Evolutionary conservation across 2,113 vertebrate species (phyloP).

Genomic region (Corvus moneduloides): DNA sequence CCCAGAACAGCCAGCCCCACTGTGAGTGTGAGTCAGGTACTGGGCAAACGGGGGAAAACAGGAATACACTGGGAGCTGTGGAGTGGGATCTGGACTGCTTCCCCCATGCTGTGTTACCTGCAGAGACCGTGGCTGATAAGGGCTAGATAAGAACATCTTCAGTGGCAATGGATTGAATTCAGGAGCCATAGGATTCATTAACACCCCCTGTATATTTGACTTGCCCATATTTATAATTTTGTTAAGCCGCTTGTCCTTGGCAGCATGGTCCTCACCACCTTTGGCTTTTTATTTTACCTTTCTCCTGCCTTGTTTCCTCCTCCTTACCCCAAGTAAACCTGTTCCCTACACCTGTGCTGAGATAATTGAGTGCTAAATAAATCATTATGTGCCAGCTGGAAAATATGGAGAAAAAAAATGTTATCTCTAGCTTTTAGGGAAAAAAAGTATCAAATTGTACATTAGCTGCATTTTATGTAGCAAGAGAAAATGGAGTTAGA

Average conservation of each 20-base stretch:
- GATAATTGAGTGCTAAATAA: constrained; percentile 48
- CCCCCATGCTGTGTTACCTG: neutral
- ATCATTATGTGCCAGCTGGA: constrained; percentile 15
- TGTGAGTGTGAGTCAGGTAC: neutral
- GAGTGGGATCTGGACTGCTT: rapidly evolving
- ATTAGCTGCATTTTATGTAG: constrained; percentile 32
- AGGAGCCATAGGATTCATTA: neutral
- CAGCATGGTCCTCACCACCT: neutral
- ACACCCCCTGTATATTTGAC: neutral
- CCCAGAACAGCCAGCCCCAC: no score
- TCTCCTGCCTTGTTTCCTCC: neutral
- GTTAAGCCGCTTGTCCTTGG: neutral
- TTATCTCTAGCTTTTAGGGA: constrained; percentile 16
- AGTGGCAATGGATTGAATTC: neutral
- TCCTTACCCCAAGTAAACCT: neutral
- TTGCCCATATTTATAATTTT: neutral
- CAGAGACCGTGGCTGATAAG: neutral
- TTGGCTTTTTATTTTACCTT: neutral
- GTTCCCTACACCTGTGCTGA: constrained; percentile 12
- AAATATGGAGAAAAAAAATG: neutral
- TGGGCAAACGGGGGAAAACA: neutral
- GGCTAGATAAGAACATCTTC: rapidly evolving
- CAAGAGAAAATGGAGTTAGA: constrained; percentile 47
- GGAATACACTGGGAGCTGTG: neutral
- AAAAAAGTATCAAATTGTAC: constrained; percentile 17